phyloP scores from a whole-genome alignment of 2,113 vertebrate genomes.

The Odocoileus hemionus region DNA sequence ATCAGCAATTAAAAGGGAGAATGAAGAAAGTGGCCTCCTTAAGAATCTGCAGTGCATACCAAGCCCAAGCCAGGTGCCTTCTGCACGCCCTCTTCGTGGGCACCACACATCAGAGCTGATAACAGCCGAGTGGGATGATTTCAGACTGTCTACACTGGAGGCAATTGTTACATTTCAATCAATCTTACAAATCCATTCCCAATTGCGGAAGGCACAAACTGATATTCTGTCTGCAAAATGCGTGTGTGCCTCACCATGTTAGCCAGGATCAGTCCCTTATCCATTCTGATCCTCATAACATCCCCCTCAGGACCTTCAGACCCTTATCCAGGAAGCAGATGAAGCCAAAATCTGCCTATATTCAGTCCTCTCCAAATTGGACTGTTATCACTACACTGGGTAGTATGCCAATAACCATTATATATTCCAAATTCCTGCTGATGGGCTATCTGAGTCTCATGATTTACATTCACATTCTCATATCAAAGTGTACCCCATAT shows the following conservation, averaged over 20 bases:
- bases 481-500: background rate
- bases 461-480: constrained; percentile 26
- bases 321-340: background rate
- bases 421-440: constrained; percentile 7
- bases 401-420: background rate
- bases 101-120: background rate
- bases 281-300: background rate
- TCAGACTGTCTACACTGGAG: background rate
- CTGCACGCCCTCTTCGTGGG: background rate
- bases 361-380: background rate
- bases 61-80: background rate
- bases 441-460: background rate
- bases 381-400: background rate
- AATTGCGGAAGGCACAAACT: background rate
- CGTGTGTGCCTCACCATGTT: background rate
- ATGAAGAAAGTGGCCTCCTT: background rate
- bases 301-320: background rate
- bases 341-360: background rate
- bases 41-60: background rate
- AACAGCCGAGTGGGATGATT: background rate
- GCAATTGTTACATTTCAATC: background rate
- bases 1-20: background rate
- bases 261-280: background rate
- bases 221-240: constrained; percentile 15
- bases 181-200: background rate